Base-by-base conservation (phyloP, 1,140 invertebrate species). In the Cyphomyrmex costatus region DNA sequence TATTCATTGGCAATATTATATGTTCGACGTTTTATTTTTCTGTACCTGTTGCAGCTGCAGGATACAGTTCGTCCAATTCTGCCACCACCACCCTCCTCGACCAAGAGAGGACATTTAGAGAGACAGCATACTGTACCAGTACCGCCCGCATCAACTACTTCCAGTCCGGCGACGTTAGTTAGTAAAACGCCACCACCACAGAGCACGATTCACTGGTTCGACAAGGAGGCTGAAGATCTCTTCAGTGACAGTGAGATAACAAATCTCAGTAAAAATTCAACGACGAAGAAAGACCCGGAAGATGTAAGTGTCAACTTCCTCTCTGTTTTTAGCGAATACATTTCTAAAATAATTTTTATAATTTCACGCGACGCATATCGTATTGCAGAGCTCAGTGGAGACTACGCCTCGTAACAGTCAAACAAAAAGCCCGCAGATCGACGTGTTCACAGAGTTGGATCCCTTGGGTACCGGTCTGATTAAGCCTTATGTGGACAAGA, bases 401-500 rank as follows among this genome's bases (percentile, higher is more conserved):
- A 74, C 68, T 1, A 86, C 87, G 4, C 84, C 87, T 3, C 73
- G 83, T 33, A 87, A 85, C 12, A 71, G 65, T 6, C 90, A 87
- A 42, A 71, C 87, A 19, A 94, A 93, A 21, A 93, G 89, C 60
- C 94, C 94, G 10, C 95, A 95, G 88, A 93, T 97, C 95, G 98
- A 98, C 96, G 97, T 98, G 88, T 99, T 99, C 95, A 98, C 97
- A 51, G 98, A 98, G 94, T 95, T 99, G 95, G 98, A 99, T 96
- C 98, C 98, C 76, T 95, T 99, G 92, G 98, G 98, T 92, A 98
- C 98, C 88, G 98, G 98, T 90, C 96, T 97, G 93, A 98, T 97
- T 95, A 98, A 97, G 95, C 98, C 98, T 63, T 99, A 98, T 95
- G 96, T 99, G 91, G 98, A 99, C 96, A 98, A 98, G 95, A 98